phyloP scores from a whole-genome alignment of 2,888 invertebrate genomes.

The Acheta domesticus region DNA sequence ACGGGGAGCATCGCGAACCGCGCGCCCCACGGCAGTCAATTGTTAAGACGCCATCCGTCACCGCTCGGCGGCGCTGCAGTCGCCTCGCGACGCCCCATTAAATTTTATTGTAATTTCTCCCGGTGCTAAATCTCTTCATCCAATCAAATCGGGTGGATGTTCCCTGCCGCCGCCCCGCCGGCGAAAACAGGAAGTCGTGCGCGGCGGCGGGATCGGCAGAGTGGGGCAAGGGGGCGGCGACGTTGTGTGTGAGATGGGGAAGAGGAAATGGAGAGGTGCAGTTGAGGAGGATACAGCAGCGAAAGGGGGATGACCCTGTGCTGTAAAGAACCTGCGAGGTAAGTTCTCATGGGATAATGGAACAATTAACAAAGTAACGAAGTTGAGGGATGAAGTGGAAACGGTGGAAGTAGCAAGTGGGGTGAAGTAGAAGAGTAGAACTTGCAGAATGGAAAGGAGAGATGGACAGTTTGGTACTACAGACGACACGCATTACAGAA shows the following conservation, averaged over 20 bases:
- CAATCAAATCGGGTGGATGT: conserved; percentile 32
- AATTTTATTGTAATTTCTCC: conserved; percentile 34
- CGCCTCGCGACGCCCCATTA: conserved; percentile 32
- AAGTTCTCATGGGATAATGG: too few species aligned
- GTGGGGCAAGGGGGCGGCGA: not conserved
- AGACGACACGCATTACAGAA: too few species aligned
- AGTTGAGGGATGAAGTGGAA: too few species aligned
- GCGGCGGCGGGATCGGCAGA: too few species aligned
- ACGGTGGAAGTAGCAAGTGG: too few species aligned
- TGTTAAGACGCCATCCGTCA: conserved; percentile 18
- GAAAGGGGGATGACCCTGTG: too few species aligned
- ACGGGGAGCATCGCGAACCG: not conserved
- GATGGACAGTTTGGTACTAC: too few species aligned
- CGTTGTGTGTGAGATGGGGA: not conserved
- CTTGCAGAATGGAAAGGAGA: too few species aligned
- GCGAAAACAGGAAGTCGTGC: conserved; percentile 1
- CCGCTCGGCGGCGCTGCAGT: conserved; percentile 18
- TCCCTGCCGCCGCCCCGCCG: conserved; percentile 4
- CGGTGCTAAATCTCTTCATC: conserved; percentile 33
- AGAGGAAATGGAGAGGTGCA: not conserved
- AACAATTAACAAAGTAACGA: too few species aligned
- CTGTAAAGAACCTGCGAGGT: too few species aligned
- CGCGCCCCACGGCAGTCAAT: conserved; percentile 18
- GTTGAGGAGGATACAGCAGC: too few species aligned
- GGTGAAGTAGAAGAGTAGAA: too few species aligned